These are phyloP conservation scores for Onychostoma macrolepis DNA, from an alignment of 2,113 vertebrate genomes.

Conservation along the genomic window DNA sequence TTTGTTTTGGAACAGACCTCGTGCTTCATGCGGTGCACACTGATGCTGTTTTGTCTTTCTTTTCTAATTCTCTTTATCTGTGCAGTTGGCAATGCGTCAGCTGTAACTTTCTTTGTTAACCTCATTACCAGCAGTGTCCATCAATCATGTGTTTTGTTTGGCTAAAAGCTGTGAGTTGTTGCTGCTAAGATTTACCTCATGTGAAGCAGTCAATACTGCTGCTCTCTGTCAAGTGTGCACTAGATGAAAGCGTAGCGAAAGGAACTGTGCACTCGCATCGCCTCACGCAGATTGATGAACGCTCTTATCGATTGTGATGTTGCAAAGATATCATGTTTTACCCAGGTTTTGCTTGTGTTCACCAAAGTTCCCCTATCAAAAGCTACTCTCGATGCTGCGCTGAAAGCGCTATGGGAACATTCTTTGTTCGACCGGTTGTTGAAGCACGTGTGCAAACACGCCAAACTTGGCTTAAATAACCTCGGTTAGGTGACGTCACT, in stretches of 20 bases:
- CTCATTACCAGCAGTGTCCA: conserved; percentile 7
- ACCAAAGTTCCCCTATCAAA: no score
- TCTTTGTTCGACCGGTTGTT: no score
- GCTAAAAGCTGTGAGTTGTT: conserved; percentile 14
- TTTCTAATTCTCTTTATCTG: background rate
- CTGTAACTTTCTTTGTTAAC: conserved; percentile 7
- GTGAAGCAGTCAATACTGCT: conserved; percentile 38
- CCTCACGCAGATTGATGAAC: conserved; percentile 12
- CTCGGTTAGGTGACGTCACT: no score
- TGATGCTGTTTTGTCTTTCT: background rate
- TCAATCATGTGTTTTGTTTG: conserved; percentile 24
- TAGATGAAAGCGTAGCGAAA: conserved; percentile 27
- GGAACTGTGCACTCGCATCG: background rate
- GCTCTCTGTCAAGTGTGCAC: conserved; percentile 4
- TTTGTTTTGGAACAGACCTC: background rate
- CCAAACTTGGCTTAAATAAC: no score
- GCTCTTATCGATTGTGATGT: conserved; percentile 27
- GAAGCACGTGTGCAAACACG: no score
- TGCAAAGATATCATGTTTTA: conserved; percentile 22
- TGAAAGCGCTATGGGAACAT: no score
- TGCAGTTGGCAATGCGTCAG: background rate
- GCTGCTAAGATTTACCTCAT: background rate
- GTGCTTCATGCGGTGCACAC: background rate
- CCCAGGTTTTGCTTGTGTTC: background rate
- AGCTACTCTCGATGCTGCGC: no score